Evolutionary conservation across 2,113 vertebrate genomes (phyloP), one percentile per base, ranked within the genome.

Genomic region (Mus spicilegus): DNA sequence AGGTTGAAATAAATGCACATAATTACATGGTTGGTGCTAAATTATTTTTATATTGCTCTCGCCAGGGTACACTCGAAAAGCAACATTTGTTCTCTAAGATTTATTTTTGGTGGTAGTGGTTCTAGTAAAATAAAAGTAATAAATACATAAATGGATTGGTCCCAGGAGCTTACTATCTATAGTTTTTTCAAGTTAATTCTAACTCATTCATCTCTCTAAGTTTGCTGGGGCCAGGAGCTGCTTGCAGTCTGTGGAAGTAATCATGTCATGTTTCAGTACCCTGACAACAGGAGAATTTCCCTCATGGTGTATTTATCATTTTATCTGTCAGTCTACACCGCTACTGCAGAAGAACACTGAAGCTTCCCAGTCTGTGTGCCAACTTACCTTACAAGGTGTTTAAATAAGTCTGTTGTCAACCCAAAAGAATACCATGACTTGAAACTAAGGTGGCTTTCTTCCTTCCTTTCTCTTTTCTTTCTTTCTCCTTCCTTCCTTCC

Each of bases 1-100:
- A 98, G 97, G 98, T 96, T 98, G 97, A 97, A 98, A 98, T 98
- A 99, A 98, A 98, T 98, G 98, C 98, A 98, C 97, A 94, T 98
- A 98, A 98, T 99, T 98, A 98, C 92, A 97, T 28, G 72, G 97
- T 98, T 98, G 97, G 96, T 98, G 96, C 97, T 97, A 98, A 98
- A 98, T 99, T 98, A 98, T 98, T 98, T 98, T 98, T 98, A 96
- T 98, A 98, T 97, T 98, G 97, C 95, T 98, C 96, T 98, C 97
- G 95, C 97, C 97, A 97, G 97, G 96, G 98, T 97, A 97, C 72
- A 95, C 93, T 98, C 26, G 42, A 98, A 98, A 98, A 98, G 87
- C 73, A 97, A 81, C 97, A 97, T 98, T 98, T 98, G 93, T 95
- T 98, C 97, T 95, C 13, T 30, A 7, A 85, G 93, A 96, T 88